A percentile compares a stretch with the other conserved stretches of the same genome.
phyloP scores from a whole-genome alignment of 2,888 invertebrate species.

The Oeneis ivallda region DNA sequence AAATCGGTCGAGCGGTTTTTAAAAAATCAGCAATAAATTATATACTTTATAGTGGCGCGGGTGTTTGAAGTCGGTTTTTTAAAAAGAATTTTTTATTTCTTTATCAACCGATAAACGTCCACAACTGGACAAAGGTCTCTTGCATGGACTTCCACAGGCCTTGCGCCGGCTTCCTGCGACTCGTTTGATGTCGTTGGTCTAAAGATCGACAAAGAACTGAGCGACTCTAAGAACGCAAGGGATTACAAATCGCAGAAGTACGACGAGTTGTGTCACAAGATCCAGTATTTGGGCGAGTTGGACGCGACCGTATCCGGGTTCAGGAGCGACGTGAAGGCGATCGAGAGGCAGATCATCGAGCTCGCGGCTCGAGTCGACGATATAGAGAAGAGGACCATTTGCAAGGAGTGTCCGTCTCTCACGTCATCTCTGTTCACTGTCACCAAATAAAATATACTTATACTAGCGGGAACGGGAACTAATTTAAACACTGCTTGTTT shows the following conservation, averaged over 20 bases:
- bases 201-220: constrained; percentile 70
- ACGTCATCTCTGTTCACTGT: constrained; percentile 51
- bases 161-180: too few relatives aligned
- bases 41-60: too few relatives aligned
- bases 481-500: too few relatives aligned
- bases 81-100: too few relatives aligned
- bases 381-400: constrained; percentile 63
- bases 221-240: constrained; percentile 59
- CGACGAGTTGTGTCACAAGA: constrained; percentile 67
- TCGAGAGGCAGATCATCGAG: constrained; percentile 61
- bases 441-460: constrained; percentile 25
- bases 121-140: too few relatives aligned
- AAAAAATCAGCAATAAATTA: too few relatives aligned
- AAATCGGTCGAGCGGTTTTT: too few relatives aligned
- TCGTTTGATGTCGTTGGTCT: too few relatives aligned
- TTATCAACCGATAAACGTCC: too few relatives aligned
- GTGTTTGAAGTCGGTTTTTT: too few relatives aligned
- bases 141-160: too few relatives aligned
- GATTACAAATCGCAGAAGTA: constrained; percentile 69
- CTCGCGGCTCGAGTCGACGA: constrained; percentile 58
- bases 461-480: too few relatives aligned
- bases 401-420: constrained; percentile 61
- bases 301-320: constrained; percentile 70
- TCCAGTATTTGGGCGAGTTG: constrained; percentile 64
- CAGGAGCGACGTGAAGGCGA: constrained; percentile 64